These are phyloP conservation scores for Adelognathus sp. DNA, from an alignment of 2,888 invertebrate species.

Conservation along the genomic window DNA sequence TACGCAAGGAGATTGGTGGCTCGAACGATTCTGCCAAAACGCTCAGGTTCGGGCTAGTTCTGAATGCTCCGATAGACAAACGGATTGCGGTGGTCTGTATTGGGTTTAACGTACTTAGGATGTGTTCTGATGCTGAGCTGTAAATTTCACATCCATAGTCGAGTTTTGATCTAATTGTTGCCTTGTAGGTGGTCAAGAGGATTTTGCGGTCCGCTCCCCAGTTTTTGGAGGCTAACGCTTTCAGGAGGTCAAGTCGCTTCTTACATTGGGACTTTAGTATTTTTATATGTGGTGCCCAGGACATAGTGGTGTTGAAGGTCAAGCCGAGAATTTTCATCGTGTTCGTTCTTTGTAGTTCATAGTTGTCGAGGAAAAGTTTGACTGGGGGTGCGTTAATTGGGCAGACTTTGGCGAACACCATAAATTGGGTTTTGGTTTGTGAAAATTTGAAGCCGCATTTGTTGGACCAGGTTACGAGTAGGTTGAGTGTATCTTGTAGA, in stretches of 20 bases:
- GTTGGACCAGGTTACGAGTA: background rate
- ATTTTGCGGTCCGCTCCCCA: conserved; percentile 36
- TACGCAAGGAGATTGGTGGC: conserved; percentile 6
- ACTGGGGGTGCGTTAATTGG: background rate
- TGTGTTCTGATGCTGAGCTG: conserved; percentile 13
- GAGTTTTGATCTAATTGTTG: conserved; percentile 35
- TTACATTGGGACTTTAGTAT: conserved; percentile 14
- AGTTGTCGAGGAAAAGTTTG: background rate
- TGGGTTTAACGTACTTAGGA: background rate
- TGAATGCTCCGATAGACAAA: conserved; percentile 31
- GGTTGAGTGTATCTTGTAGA: background rate
- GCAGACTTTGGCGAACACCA: background rate
- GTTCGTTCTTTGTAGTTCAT: background rate
- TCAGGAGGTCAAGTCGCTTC: conserved; percentile 12
- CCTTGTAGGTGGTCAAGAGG: conserved; percentile 23
- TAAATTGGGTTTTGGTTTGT: conserved; percentile 1
- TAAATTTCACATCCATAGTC: conserved; percentile 42
- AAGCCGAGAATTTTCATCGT: conserved; percentile 35
- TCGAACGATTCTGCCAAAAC: background rate
- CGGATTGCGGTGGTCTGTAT: conserved; percentile 34
- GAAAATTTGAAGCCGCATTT: conserved; percentile 19
- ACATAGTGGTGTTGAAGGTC: conserved; percentile 37
- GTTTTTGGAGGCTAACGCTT: conserved; percentile 31
- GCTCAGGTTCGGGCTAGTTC: conserved; percentile 12
- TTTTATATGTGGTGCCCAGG: conserved; percentile 41